phyloP scores from a whole-genome alignment of 2,797 vertebrate species.

The Galaxias olidus region DNA sequence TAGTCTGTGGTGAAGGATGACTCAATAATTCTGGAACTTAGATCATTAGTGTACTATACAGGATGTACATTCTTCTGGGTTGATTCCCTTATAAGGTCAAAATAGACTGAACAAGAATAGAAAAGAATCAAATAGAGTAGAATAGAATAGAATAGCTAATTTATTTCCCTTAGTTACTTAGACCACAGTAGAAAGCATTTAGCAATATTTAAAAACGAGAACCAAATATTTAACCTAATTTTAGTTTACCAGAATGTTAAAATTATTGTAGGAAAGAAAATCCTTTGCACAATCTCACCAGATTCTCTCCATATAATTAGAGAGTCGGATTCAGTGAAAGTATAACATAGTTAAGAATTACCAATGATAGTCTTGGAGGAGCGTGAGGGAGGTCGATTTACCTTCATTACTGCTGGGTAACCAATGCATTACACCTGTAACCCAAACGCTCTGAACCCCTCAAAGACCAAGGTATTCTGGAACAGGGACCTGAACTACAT shows the following conservation, averaged over 20 bases:
- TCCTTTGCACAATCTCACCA: too few species aligned
- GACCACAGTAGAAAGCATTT: neutral
- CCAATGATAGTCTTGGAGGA: conserved; percentile 32
- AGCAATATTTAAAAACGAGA: neutral
- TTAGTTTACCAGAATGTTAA: too few species aligned
- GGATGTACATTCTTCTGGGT: too few species aligned
- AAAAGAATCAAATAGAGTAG: neutral
- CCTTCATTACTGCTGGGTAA: conserved; percentile 38
- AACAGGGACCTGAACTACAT: too few species aligned
- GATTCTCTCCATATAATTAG: too few species aligned
- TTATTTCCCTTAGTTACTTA: neutral
- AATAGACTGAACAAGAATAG: neutral
- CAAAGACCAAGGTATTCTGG: neutral
- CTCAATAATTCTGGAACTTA: conserved; percentile 39
- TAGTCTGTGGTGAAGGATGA: conserved; percentile 29
- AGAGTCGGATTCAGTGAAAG: conserved; percentile 3
- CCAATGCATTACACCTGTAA: conserved; percentile 48
- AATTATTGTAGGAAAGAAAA: too few species aligned
- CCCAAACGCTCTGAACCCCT: neutral
- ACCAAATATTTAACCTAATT: neutral
- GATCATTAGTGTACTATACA: neutral
- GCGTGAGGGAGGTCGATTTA: conserved; percentile 4
- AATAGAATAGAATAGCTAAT: neutral
- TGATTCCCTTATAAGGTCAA: too few species aligned
- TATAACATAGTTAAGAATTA: conserved; percentile 37